phyloP scores from a whole-genome alignment of 2,888 invertebrate genomes.

The Alloscopus bannaensis region DNA sequence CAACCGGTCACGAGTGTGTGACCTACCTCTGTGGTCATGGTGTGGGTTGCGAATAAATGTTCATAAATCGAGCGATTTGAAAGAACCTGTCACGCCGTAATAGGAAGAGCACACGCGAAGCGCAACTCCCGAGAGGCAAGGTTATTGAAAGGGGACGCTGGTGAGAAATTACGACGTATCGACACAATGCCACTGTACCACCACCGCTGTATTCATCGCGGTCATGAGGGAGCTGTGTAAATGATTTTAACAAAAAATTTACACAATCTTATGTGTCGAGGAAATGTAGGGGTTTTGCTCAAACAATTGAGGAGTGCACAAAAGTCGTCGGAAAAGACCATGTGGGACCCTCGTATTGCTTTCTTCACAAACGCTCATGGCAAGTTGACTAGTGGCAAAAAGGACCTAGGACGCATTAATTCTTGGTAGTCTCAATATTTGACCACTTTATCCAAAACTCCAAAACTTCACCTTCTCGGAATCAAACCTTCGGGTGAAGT shows the following conservation, averaged over 20 bases:
- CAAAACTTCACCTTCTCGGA: too few species aligned
- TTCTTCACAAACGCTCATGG: too few species aligned
- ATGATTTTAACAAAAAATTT: not conserved
- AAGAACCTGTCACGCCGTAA: conserved; percentile 5
- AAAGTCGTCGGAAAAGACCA: not conserved
- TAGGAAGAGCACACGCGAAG: not conserved
- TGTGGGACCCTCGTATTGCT: not conserved
- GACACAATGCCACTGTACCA: not conserved
- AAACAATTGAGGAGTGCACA: not conserved
- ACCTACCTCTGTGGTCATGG: too few species aligned
- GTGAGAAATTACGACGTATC: not conserved
- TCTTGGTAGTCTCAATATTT: too few species aligned
- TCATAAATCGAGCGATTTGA: conserved; percentile 5
- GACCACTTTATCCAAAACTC: too few species aligned
- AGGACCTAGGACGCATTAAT: too few species aligned
- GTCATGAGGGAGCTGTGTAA: not conserved
- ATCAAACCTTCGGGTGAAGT: too few species aligned
- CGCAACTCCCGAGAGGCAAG: not conserved
- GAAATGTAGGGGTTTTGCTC: not conserved
- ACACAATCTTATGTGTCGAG: not conserved
- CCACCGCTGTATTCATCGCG: not conserved
- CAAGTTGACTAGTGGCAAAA: too few species aligned
- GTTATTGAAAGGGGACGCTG: not conserved
- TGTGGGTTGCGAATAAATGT: too few species aligned
- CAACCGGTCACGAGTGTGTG: too few species aligned